phyloP scores from a whole-genome alignment of 2,797 vertebrate genomes.

The Rhincodon typus region DNA sequence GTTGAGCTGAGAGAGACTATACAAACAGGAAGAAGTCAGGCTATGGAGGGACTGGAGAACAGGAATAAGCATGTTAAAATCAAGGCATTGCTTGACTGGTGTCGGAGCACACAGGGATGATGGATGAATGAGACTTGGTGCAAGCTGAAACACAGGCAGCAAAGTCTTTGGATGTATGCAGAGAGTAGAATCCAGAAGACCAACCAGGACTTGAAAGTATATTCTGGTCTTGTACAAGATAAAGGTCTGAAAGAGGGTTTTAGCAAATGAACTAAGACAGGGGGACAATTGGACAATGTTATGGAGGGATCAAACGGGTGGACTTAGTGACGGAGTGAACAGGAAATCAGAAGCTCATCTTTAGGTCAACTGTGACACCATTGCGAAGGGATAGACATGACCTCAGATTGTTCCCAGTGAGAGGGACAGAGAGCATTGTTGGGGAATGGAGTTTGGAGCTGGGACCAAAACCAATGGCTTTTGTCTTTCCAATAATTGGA shows the following conservation, averaged over 20 bases:
- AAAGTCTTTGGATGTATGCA: not conserved
- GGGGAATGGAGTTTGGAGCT: not conserved
- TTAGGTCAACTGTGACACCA: not conserved
- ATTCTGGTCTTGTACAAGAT: not conserved
- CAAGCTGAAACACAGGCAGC: not conserved
- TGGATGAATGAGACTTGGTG: not conserved
- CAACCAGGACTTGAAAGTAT: not conserved
- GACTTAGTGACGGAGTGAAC: not conserved
- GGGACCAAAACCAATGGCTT: not conserved
- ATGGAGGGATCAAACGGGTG: not conserved
- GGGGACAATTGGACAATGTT: not conserved
- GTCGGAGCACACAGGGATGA: not conserved
- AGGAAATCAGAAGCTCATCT: no score
- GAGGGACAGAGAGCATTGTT: not conserved
- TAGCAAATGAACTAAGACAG: not conserved
- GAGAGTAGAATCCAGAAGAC: not conserved
- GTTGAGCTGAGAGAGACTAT: not conserved
- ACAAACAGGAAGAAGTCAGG: not conserved
- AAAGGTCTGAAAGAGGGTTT: not conserved
- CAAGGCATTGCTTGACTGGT: not conserved
- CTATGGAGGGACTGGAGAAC: not conserved
- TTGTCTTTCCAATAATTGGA: not conserved
- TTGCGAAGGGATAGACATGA: not conserved
- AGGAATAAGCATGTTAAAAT: not conserved
- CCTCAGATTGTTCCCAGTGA: not conserved